A percentile compares a stretch with the other conserved stretches of the same genome.
phyloP scores from a whole-genome alignment of 2,888 invertebrate species.

The Cheilosia impressa region DNA sequence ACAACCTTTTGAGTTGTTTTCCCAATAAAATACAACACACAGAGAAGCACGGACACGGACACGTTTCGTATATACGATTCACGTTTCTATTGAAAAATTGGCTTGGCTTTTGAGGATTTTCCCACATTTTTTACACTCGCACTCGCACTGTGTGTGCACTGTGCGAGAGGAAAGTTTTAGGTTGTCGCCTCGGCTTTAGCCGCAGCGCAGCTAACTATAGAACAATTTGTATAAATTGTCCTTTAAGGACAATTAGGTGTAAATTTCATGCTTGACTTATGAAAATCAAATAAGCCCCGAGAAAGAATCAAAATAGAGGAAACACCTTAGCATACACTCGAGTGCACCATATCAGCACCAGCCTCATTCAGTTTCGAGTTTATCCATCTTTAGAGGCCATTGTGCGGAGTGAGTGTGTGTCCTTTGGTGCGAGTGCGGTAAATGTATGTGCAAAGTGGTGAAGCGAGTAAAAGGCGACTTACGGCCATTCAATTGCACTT shows the following conservation, averaged over 20 bases:
- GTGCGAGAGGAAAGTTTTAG: slow-evolving; percentile 45
- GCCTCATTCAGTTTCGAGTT: slow-evolving; percentile 1
- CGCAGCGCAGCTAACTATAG: slow-evolving; percentile 39
- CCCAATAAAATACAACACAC: slow-evolving; percentile 62
- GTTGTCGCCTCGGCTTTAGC: neutral
- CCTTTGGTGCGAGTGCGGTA: slow-evolving; percentile 12
- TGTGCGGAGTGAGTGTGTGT: slow-evolving; percentile 42
- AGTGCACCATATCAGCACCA: slow-evolving; percentile 50
- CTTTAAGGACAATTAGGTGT: slow-evolving; percentile 70
- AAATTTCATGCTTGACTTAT: slow-evolving; percentile 75
- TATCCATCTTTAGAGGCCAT: slow-evolving; percentile 36
- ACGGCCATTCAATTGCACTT: slow-evolving; percentile 41
- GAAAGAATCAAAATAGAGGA: slow-evolving; percentile 53
- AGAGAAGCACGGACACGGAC: slow-evolving; percentile 20
- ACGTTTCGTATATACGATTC: slow-evolving; percentile 13
- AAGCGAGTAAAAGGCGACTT: slow-evolving; percentile 41
- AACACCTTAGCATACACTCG: slow-evolving; percentile 73
- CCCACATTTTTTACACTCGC: slow-evolving; percentile 59
- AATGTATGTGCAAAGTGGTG: slow-evolving; percentile 36
- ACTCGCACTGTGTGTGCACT: neutral
- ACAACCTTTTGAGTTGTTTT: slow-evolving; percentile 75
- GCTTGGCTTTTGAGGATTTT: slow-evolving; percentile 72
- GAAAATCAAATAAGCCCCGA: slow-evolving; percentile 65
- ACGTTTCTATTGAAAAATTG: slow-evolving; percentile 67
- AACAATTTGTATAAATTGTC: slow-evolving; percentile 60